Evolutionary conservation across 1,140 invertebrate species (phyloP), one percentile per base, ranked within the genome.

Genomic region (Hestina assimilis): DNA sequence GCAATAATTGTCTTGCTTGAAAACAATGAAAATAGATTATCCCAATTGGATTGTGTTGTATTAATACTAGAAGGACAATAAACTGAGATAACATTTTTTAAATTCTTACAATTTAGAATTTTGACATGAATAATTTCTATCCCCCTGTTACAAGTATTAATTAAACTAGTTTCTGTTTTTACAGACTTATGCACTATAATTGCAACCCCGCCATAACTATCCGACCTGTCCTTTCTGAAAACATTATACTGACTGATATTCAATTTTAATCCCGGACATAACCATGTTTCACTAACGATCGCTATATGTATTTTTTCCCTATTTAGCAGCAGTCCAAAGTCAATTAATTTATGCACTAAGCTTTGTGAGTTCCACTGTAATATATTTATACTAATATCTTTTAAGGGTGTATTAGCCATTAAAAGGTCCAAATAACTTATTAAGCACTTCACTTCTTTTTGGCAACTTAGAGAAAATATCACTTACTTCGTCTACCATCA

Each of bases 121-220:
- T 56, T 52, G 6, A 56, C 42, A 31, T 45, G 21, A 9, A 56
- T 8, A 1, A 52, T 11, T 52, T 64, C 56, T 6, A 65, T 65
- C 4, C 35, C 56, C 45, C 2, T 41, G 53, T 59, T 56, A 47
- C 9, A 33, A 6, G 48, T 2, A 33, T 6, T 26, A 20, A 48
- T 23, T n/a, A n/a, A 19, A 11, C 15, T 38, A 29, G 43, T 14
- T 14, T 35, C 14, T 12, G 61, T 17, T 45, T 51, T 54, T 12
- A 65, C 42, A 1, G 65, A 68, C 24, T 59, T 63, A 59, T 72
- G 65, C 1, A 24, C 15, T n/a, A 63, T 15, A 19, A 68, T 52
- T 1, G 65, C 69, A 14, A 72, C 58, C 0, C 65, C 65, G 1
- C 65, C 65, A 38, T 67, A 68, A 8, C 42, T 48, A 19, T 71